These are phyloP conservation scores for Hypselothyrea guttata DNA, from an alignment of 2,888 invertebrate species.

Conservation along the genomic window DNA sequence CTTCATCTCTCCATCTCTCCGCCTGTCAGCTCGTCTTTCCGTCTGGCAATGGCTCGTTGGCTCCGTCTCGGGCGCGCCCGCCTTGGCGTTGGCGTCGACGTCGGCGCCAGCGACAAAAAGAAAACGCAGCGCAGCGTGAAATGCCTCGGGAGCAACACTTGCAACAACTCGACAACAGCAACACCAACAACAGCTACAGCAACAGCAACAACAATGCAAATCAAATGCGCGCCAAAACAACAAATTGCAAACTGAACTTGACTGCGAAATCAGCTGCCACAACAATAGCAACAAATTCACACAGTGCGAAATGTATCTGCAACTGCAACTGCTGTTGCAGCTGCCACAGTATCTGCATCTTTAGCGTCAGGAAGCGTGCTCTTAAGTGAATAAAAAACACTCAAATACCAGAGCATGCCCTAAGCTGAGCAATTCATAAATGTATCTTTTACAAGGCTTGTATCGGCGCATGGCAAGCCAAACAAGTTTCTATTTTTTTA, in stretches of 20 bases:
- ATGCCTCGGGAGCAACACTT: constrained; percentile 63
- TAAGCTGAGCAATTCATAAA: constrained; percentile 20
- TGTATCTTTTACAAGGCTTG: constrained; percentile 6
- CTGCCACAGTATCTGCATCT: constrained; percentile 25
- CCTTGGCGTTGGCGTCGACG: constrained; percentile 57
- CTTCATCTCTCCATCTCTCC: constrained; percentile 22
- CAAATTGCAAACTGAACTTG: constrained; percentile 80
- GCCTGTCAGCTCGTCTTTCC: constrained; percentile 42
- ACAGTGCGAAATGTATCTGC: constrained; percentile 12
- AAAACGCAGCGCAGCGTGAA: constrained; percentile 66
- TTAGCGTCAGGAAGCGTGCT: constrained; percentile 21
- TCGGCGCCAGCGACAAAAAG: constrained; percentile 62
- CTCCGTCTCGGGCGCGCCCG: constrained; percentile 57
- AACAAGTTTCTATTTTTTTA: constrained; percentile 28
- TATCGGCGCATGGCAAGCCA: constrained; percentile 22
- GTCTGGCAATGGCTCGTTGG: constrained; percentile 71
- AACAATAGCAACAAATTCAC: constrained; percentile 26
- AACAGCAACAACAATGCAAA: constrained; percentile 53
- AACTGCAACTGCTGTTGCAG: constrained; percentile 15
- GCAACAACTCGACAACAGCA: constrained; percentile 33
- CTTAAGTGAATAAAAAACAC: constrained; percentile 37
- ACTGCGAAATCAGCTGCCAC: constrained; percentile 72
- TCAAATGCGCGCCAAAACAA: constrained; percentile 67
- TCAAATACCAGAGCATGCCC: constrained; percentile 5
- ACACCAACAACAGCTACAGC: constrained; percentile 26